Conservation (phyloP, 2,113 vertebrate genomes). For the Pantherophis guttatus region DNA sequence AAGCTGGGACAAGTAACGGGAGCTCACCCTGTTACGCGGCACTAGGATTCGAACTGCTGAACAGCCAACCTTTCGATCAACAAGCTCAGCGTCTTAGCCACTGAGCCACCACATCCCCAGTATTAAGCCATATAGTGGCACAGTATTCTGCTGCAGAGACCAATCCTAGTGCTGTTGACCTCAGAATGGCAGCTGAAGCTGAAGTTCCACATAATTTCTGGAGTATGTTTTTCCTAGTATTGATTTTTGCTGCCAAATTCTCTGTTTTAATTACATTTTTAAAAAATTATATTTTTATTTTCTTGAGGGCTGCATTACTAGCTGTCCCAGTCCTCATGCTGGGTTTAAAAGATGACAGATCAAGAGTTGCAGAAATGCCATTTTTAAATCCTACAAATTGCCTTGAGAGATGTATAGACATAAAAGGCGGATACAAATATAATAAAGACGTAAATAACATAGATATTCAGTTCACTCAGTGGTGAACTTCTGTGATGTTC, state of each 20-base stretch:
- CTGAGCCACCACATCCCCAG: too few species aligned
- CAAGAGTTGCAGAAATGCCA: not conserved
- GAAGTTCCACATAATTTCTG: not conserved
- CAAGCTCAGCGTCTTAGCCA: too few species aligned
- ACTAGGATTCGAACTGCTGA: too few species aligned
- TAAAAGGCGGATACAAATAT: not conserved
- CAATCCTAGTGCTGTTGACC: not conserved
- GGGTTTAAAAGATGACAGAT: conserved; percentile 42
- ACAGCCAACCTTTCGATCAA: too few species aligned
- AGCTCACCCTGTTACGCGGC: too few species aligned
- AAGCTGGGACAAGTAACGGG: too few species aligned
- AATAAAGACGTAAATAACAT: conserved; percentile 46
- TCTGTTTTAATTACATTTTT: not conserved
- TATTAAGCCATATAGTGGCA: not conserved
- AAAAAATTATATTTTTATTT: not conserved
- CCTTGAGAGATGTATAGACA: not conserved
- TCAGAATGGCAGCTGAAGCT: not conserved
- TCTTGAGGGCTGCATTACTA: not conserved
- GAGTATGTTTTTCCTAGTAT: not conserved
- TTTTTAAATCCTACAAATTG: not conserved
- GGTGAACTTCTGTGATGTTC: conserved; percentile 54
- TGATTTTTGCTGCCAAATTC: not conserved
- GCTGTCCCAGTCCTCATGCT: not conserved
- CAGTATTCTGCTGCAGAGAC: not conserved
- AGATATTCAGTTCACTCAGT: conserved; percentile 38